A percentile compares a stretch with the other conserved stretches of the same genome.
Conservation (phyloP, 2,797 vertebrate species). For the Artibeus lituratus region DNA sequence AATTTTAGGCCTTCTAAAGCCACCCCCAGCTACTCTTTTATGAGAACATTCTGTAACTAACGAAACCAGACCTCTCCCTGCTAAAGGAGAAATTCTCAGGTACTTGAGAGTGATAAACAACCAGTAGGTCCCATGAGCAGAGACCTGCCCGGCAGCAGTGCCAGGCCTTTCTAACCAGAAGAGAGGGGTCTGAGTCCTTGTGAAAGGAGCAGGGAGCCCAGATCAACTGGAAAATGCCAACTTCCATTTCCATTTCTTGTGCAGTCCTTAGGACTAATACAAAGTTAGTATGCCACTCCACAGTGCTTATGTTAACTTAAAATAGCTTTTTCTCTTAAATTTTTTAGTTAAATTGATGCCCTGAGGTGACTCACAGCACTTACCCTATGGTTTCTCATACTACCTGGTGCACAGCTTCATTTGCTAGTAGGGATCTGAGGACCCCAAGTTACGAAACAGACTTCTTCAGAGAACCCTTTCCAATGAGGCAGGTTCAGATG, state of each 20-base stretch:
- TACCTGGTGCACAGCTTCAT: neutral
- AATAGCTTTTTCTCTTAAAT: constrained; percentile 37
- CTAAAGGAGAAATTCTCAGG: neutral
- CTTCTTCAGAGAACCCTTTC: neutral
- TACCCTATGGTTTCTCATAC: neutral
- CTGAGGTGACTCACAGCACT: neutral
- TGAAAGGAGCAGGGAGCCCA: neutral
- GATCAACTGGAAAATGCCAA: neutral
- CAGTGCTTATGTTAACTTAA: neutral
- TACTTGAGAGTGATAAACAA: neutral
- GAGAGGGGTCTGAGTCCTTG: neutral
- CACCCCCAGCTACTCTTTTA: constrained; percentile 4
- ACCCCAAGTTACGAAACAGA: neutral
- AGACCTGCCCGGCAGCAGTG: neutral
- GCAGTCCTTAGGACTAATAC: neutral
- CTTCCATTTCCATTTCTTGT: neutral
- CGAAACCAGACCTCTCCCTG: neutral
- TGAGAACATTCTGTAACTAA: neutral
- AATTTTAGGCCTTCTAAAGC: constrained; percentile 24
- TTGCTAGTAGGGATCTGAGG: neutral
- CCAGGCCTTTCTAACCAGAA: neutral
- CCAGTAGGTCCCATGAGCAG: neutral
- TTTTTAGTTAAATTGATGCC: neutral
- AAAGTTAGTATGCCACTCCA: neutral
- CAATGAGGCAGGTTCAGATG: neutral